Evolutionary conservation across 2,797 vertebrate species (phyloP), one percentile per base, ranked within the genome.

Genomic region (Vireo griseus): DNA sequence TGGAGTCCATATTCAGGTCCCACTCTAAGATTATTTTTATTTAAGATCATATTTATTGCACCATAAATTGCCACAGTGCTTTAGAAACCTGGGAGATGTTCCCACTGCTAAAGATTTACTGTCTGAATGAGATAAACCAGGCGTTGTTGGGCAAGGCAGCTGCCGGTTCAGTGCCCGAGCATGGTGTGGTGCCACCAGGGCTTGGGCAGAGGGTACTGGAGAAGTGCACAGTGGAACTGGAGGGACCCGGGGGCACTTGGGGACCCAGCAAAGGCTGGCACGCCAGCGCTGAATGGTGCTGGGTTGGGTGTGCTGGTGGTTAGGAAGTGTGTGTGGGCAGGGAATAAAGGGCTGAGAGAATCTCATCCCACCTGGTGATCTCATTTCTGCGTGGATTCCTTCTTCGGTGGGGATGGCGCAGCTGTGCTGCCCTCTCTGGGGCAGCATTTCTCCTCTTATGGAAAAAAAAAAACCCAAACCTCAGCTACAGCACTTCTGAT

Each of bases 241-340:
- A 50, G 59, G 31, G 48, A 26, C 9, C n/a, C 17, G 15, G 45
- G n/a, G 40, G 45, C 54, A 2, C 28, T 31, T 24, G 75, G 72
- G 57, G 54, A n/a, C 69, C 35, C 48, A 8, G 7, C 1, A 18
- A 10, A 57, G 55, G 47, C 50, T 51, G 85, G n/a, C 14, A 5
- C 0, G 0, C 19, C 0, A 0, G 42, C 17, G 5, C 45, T 14
- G 2, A n/a, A 11, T 0, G 0, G n/a, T 66, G 33, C 79, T 2
- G 7, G n/a, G 40, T 16, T 13, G 37, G 66, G 58, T 0, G 2
- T 39, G 47, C 0, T n/a, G 0, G n/a, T 14, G 31, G 6, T 29
- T 35, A 12, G 54, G 47, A 63, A 40, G 15, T 2, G 2, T 9
- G 7, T 11, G 52, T 68, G 11, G 39, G 55, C 28, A 71, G 48